phyloP scores from a whole-genome alignment of 2,113 vertebrate genomes.

The Amblyopsis rosae region DNA sequence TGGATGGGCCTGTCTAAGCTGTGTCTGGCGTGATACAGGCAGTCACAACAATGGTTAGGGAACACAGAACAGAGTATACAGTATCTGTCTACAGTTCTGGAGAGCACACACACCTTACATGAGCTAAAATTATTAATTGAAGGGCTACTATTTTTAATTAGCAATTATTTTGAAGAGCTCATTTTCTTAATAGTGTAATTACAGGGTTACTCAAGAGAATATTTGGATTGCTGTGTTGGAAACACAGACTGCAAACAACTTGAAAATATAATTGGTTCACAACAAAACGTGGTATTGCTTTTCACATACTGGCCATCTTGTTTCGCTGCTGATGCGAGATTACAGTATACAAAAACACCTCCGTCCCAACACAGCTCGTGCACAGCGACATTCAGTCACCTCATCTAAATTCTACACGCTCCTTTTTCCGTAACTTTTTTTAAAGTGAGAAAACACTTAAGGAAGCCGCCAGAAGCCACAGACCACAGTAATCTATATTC shows the following conservation, averaged over 20 bases:
- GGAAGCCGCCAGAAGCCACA: conserved; percentile 50
- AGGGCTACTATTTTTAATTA: neutral
- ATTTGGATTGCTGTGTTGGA: neutral
- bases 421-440: conserved; percentile 40
- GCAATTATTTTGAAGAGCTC: neutral
- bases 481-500: conserved; percentile 65
- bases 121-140: conserved; percentile 1
- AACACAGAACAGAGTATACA: conserved; percentile 16
- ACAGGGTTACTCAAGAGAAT: conserved; percentile 7
- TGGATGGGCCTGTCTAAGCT: neutral
- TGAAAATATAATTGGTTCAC: conserved; percentile 9
- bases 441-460: conserved; percentile 53
- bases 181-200: neutral
- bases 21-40: conserved; percentile 8
- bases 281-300: conserved; percentile 8
- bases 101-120: neutral
- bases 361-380: conserved; percentile 10
- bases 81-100: conserved; percentile 17
- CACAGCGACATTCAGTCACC: conserved; percentile 41
- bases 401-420: conserved; percentile 57
- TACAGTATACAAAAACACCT: conserved; percentile 12
- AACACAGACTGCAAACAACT: neutral
- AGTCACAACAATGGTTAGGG: neutral
- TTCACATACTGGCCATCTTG: neutral
- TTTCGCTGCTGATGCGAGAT: conserved; percentile 22